Conservation (phyloP, 2,113 vertebrate species). For the Eubucco bourcierii region DNA sequence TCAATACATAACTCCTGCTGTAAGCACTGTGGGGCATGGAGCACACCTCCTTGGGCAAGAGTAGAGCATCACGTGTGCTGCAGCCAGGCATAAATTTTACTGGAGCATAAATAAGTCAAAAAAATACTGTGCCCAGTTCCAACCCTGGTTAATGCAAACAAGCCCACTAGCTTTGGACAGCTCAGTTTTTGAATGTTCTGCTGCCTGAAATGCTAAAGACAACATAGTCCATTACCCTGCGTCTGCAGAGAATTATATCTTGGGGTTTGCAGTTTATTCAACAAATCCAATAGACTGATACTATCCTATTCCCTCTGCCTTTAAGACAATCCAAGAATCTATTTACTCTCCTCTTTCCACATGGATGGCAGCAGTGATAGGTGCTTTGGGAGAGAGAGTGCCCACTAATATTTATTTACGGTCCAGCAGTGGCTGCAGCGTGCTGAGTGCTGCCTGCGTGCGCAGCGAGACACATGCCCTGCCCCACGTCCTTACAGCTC, state of each 20-base stretch:
- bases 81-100: not conserved
- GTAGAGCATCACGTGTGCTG: fast-evolving
- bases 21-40: not conserved
- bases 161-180: constrained; percentile 31
- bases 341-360: constrained; percentile 60
- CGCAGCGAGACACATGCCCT: not conserved
- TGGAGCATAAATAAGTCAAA: not conserved
- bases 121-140: not conserved
- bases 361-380: constrained; percentile 47
- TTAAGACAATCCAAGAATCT: constrained; percentile 57
- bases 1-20: not conserved
- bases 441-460: not conserved
- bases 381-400: constrained; percentile 53
- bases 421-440: not conserved
- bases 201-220: constrained; percentile 56
- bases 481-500: not conserved
- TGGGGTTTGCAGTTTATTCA: constrained; percentile 38
- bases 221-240: constrained; percentile 19
- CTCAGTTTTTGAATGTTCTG: constrained; percentile 23
- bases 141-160: constrained; percentile 16
- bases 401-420: constrained; percentile 60
- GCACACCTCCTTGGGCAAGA: not conserved
- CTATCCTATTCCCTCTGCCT: constrained; percentile 40
- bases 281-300: constrained; percentile 43
- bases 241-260: constrained; percentile 26